Evolutionary conservation across 2,888 invertebrate species (phyloP).

Genomic region (Patella caerulea): DNA sequence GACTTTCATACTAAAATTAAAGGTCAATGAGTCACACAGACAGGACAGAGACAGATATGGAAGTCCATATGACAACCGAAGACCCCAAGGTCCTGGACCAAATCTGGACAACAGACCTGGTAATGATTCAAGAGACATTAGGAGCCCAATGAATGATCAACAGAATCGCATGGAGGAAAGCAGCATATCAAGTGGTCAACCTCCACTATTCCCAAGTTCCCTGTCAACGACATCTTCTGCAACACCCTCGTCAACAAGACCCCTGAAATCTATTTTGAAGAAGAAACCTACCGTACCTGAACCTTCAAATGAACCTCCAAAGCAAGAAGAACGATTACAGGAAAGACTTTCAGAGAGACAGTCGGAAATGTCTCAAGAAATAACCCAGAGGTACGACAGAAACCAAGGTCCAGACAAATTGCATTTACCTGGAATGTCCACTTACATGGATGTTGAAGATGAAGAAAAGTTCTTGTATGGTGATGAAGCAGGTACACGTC

Average conservation of each 20-base stretch:
- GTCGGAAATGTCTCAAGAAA: not conserved
- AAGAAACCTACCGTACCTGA: constrained; percentile 37
- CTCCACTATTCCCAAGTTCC: constrained; percentile 6
- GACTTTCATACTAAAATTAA: no score
- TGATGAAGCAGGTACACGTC: constrained; percentile 24
- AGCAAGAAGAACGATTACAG: not conserved
- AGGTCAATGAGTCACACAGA: no score
- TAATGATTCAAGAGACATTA: no score
- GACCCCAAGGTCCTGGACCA: constrained; percentile 15
- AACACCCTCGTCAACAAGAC: constrained; percentile 33
- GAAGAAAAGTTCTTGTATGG: constrained; percentile 68
- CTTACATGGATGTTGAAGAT: constrained; percentile 62
- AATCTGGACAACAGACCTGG: not conserved
- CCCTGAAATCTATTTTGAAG: constrained; percentile 53
- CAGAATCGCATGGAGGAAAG: no score
- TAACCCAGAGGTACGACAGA: no score
- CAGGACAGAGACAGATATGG: no score
- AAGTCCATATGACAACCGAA: no score
- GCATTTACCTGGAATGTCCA: constrained; percentile 46
- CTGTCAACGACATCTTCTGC: constrained; percentile 7
- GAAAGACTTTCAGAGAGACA: constrained; percentile 2
- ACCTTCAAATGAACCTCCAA: constrained; percentile 11
- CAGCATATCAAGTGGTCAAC: not conserved
- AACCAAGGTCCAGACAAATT: constrained; percentile 12
- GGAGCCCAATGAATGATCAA: no score